Evolutionary conservation across 1,140 invertebrate species (phyloP).

Genomic region (Cecropterus lyciades): DNA sequence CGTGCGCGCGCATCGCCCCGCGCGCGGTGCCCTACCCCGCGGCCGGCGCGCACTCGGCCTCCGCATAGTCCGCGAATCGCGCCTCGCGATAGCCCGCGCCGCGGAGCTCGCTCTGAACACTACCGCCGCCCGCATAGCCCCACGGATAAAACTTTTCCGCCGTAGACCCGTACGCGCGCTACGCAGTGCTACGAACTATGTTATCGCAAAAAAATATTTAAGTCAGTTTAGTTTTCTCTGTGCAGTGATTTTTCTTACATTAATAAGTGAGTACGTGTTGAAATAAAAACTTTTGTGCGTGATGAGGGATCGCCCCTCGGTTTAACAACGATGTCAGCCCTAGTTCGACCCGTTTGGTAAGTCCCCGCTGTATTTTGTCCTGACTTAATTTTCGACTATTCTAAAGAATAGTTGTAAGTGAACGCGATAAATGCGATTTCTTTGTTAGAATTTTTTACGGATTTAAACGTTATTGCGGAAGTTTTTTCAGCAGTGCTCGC

Average conservation of each 20-base stretch:
- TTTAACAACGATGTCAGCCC: constrained; percentile 81
- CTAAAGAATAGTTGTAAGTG: constrained; percentile 30
- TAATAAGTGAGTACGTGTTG: constrained; percentile 60
- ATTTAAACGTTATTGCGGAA: constrained; percentile 54
- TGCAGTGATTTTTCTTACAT: constrained; percentile 53
- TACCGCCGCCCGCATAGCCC: constrained; percentile 46
- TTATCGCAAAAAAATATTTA: neutral
- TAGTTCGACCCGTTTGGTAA: constrained; percentile 84
- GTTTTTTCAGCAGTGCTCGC: constrained; percentile 76
- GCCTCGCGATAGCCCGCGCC: constrained; percentile 60
- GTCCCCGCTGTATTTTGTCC: constrained; percentile 50
- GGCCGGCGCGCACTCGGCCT: constrained; percentile 48
- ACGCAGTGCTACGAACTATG: constrained; percentile 50
- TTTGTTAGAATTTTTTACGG: constrained; percentile 40
- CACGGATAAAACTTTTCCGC: constrained; percentile 65
- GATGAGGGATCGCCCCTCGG: constrained; percentile 65
- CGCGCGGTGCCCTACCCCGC: constrained; percentile 44
- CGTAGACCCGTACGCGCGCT: constrained; percentile 44
- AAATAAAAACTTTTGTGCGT: constrained; percentile 68
- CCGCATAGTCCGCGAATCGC: constrained; percentile 74
- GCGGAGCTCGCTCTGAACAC: constrained; percentile 53
- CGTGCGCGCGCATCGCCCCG: constrained; percentile 65
- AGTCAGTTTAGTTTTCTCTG: constrained; percentile 47
- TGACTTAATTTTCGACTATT: constrained; percentile 25
- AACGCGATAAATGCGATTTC: constrained; percentile 37